Evolutionary conservation across 2,888 invertebrate species (phyloP), one percentile per base, ranked within the genome.

Genomic region (Napeogenes inachia): DNA sequence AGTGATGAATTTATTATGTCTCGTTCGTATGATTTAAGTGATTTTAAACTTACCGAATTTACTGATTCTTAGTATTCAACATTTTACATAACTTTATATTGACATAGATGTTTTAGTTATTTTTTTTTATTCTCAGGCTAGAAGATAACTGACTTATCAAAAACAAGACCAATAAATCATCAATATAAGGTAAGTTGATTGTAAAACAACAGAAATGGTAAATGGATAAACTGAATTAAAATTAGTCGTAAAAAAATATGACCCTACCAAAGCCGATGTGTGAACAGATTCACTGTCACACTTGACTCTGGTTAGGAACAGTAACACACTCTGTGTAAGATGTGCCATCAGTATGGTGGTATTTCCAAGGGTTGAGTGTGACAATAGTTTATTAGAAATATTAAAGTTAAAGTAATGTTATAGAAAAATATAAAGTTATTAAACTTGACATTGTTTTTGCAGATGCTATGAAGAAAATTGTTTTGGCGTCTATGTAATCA

Each of bases 241-340:
- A 8, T 12, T 47, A 47, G n/a, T 21, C 3, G 30, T 8, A 10
- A 47, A 47, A 1, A 30, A 10, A 8, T 45, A 55, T 13, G 56
- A 89, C 89, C 89, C 89, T 90, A 85, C 88, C 88, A 87, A 90
- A 90, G 89, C 88, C 88, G 88, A 85, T 88, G 85, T 80, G 75
- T 87, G 85, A 68, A 75, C 75, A 73, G 76, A 57, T 68, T 68
- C 72, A 70, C 72, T 80, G 78, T 72, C 84, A 82, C 80, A 73
- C 75, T 73, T 87, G 89, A 89, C 89, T 90, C 85, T 89, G 89
- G 87, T 68, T 86, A 89, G 89, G 89, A 86, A 89, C 87, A 89
- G 82, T 76, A 84, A 57, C 75, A 84, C 85, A 84, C 82, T 87
- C 86, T 68, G 89, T 90, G 89, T 90, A 89, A 84, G 85, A 87